Base-by-base conservation (phyloP, 2,797 vertebrate genomes). In the Tangara arthus region DNA sequence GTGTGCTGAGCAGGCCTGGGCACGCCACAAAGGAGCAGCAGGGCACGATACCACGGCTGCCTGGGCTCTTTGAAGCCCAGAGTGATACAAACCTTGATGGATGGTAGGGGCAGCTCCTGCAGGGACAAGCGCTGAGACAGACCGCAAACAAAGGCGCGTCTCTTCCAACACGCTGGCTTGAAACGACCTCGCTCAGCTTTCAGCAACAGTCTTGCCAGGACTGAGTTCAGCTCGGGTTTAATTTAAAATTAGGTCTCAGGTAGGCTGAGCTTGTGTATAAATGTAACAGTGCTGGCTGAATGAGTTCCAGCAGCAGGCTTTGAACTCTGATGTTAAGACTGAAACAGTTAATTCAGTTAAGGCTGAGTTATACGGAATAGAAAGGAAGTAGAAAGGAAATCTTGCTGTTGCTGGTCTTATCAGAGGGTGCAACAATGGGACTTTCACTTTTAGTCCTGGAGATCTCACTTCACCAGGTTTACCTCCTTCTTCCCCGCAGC, bases 401-500 rank as follows among this genome's bases (percentile, higher is more conserved):
- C 17, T 44, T 82, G 46, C 26, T 78, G 28, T 8, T 68, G 72
- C 37, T 70, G 44, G 14, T 78, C 19, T 12, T 39, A 39, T 68
- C 70, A 60, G 44, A 70, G 24, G 28, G 5, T 46, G 28, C 15
- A 59, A 21, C 3, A 8, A 24, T 1, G 12, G 12, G 18, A 47
- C 61, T 73, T 46, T 47, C 8, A 0, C 34, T 78, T 61, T 37
- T 52, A 42, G 53, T 39, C 8, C n/a, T 30, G 34, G 18, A 82
- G n/a, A 70, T 27, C 12, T 42, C 2, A 0, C 20, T 87, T 76
- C 32, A 15, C 15, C 49, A 12, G 15, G 32, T 14, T 8, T 71
- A 52, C n/a, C 22, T 1, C 22, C 11, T 73, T 3, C 22, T 55
- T 1, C 37, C 19, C 15, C 1, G 3, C 22, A 23, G 34, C 39